Percentiles rank a stretch among this genome's conserved stretches.
These are phyloP conservation scores for Oreochromis niloticus DNA, from an alignment of 2,113 vertebrate genomes.

Conservation along the genomic window DNA sequence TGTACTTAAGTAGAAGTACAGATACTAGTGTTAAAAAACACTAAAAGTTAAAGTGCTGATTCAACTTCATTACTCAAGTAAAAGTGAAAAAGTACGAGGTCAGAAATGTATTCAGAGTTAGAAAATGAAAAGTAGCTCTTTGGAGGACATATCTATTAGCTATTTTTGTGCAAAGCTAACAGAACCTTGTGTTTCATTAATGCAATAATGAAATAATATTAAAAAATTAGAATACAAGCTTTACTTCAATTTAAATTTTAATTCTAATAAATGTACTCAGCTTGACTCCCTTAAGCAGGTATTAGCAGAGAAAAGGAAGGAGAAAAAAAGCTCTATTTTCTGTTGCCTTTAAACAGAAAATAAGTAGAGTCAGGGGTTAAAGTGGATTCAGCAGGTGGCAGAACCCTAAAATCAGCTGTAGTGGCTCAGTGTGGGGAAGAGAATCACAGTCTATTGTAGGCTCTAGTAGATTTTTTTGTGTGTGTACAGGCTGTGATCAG, in stretches of 20 bases:
- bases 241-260: not conserved
- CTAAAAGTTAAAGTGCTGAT: not conserved
- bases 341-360: not conserved
- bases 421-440: not conserved
- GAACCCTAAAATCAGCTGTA: not conserved
- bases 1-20: not conserved
- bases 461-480: not conserved
- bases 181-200: not conserved
- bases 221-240: not conserved
- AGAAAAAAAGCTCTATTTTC: not conserved
- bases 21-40: not conserved
- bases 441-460: not conserved
- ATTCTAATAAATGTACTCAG: not conserved
- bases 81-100: not conserved
- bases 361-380: not conserved
- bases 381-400: not conserved
- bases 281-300: not conserved
- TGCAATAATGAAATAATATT: not conserved
- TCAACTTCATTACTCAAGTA: not conserved
- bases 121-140: not conserved
- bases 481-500: not conserved
- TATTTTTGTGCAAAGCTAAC: not conserved
- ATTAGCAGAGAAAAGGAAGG: not conserved
- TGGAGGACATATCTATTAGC: not conserved
- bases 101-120: not conserved